phyloP scores from a whole-genome alignment of 1,140 invertebrate species.

The Thalassaphorura encarpata region DNA sequence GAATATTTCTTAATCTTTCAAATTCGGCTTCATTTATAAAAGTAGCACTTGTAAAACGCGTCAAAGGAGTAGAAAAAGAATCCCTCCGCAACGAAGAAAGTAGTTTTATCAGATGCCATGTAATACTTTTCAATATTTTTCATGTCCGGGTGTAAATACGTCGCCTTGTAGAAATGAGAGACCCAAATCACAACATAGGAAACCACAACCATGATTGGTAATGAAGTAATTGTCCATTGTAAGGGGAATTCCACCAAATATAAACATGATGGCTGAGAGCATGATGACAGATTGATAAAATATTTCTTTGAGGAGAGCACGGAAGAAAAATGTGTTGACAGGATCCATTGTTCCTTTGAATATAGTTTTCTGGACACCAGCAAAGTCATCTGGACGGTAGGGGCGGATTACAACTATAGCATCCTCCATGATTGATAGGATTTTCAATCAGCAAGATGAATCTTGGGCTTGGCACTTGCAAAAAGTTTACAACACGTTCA shows the following conservation, averaged over 20 bases:
- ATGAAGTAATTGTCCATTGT: slow-evolving; percentile 39
- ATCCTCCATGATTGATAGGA: background rate
- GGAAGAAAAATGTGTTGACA: slow-evolving; percentile 40
- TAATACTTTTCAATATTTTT: slow-evolving; percentile 40
- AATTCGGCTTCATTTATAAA: slow-evolving; percentile 21
- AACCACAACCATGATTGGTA: slow-evolving; percentile 40
- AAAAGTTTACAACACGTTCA: no score
- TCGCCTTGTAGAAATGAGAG: slow-evolving; percentile 39
- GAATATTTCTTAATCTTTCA: slow-evolving; percentile 22
- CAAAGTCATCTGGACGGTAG: slow-evolving; percentile 41
- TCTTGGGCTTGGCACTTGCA: background rate
- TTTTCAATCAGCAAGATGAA: no score
- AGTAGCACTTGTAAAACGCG: slow-evolving; percentile 34
- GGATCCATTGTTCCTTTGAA: slow-evolving; percentile 41
- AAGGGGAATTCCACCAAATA: slow-evolving; percentile 42
- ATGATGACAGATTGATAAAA: slow-evolving; percentile 44
- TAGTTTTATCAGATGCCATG: slow-evolving; percentile 40
- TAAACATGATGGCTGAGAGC: slow-evolving; percentile 40
- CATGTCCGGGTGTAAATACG: slow-evolving; percentile 40
- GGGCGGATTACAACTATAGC: slow-evolving; percentile 39
- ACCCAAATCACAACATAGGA: slow-evolving; percentile 41
- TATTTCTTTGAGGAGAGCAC: slow-evolving; percentile 41
- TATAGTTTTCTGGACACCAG: slow-evolving; percentile 38
- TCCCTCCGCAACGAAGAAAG: slow-evolving; percentile 45
- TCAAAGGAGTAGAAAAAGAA: slow-evolving; percentile 37